Conservation (phyloP, 1,140 invertebrate genomes). For the Acromyrmex heyeri region DNA sequence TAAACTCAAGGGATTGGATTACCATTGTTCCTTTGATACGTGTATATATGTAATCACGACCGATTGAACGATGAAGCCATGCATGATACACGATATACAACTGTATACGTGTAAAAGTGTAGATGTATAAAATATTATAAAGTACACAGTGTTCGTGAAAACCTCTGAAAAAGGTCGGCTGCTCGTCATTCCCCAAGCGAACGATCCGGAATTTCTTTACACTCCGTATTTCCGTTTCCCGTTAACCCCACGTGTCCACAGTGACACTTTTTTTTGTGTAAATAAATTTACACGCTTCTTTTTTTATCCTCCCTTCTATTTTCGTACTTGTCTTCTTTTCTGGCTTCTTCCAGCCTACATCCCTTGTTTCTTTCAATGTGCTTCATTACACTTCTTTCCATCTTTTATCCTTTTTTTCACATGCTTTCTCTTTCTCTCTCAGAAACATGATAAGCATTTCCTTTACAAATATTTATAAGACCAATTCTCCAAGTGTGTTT, state of each 20-base stretch:
- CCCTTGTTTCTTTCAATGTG: neutral
- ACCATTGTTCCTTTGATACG: too few relatives aligned
- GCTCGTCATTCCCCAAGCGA: neutral
- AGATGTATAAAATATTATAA: too few relatives aligned
- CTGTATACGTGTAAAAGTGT: neutral
- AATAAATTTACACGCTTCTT: constrained; percentile 56
- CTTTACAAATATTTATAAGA: constrained; percentile 27
- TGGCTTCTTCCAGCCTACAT: neutral
- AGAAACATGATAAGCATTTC: constrained; percentile 24
- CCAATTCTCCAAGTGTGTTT: neutral
- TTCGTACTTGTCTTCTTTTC: neutral
- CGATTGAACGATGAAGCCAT: neutral
- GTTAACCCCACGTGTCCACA: neutral
- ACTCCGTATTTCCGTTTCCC: constrained; percentile 24
- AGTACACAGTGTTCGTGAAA: neutral
- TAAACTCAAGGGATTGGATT: too few relatives aligned
- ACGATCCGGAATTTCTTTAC: constrained; percentile 19
- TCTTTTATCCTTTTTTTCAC: constrained; percentile 18
- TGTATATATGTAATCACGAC: too few relatives aligned
- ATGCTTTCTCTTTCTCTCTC: neutral
- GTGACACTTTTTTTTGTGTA: constrained; percentile 40
- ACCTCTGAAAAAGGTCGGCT: neutral
- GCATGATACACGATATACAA: neutral
- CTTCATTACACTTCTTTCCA: neutral
- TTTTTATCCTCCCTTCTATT: constrained; percentile 27